phyloP scores from a whole-genome alignment of 2,113 vertebrate species.

The Piaya cayana region DNA sequence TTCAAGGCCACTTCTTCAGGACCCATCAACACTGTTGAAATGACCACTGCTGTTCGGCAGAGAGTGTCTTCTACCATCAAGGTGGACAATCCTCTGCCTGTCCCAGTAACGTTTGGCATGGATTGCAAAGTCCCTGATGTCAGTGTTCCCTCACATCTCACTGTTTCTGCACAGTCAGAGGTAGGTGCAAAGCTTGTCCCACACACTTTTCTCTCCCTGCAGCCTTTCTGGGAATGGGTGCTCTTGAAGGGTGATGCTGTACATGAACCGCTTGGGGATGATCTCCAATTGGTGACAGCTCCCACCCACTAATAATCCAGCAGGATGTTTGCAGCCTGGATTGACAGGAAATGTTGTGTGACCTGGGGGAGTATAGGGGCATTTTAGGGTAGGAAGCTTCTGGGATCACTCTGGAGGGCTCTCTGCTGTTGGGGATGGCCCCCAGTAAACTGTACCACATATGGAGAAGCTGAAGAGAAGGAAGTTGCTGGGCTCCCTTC shows the following conservation, averaged over 20 bases:
- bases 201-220: too few relatives aligned
- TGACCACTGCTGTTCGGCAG: constrained; percentile 76
- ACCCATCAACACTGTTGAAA: constrained; percentile 74
- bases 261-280: not conserved
- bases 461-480: not conserved
- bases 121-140: constrained; percentile 82
- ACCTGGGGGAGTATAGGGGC: not conserved
- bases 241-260: not conserved
- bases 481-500: not conserved
- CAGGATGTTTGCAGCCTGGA: not conserved
- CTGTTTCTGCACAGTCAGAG: constrained; percentile 80
- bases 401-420: not conserved
- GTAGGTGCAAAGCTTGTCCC: constrained; percentile 45
- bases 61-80: constrained; percentile 64
- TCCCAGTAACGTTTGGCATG: constrained; percentile 62
- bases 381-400: not conserved
- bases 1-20: constrained; percentile 79
- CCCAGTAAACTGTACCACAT: not conserved
- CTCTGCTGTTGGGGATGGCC: not conserved
- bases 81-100: constrained; percentile 85
- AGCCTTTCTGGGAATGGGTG: not conserved
- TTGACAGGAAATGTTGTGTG: not conserved
- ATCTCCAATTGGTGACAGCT: not conserved
- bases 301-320: not conserved
- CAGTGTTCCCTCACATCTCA: constrained; percentile 77